Conservation (phyloP, 2,888 invertebrate genomes). For the Hydrotaea cyrtoneurina region DNA sequence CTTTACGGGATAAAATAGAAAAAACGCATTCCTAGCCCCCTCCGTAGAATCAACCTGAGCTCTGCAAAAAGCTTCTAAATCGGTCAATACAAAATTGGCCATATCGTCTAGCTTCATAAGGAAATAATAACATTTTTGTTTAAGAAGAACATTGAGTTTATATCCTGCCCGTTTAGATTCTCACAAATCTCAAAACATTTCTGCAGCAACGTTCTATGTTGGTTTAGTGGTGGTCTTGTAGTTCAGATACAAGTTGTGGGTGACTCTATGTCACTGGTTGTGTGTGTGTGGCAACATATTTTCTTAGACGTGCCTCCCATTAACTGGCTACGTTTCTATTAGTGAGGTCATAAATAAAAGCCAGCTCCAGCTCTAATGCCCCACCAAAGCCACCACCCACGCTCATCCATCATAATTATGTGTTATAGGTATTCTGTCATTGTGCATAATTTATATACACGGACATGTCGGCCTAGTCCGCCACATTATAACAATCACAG, state of each 20-base stretch:
- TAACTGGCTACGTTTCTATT: neutral
- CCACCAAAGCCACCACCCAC: too few relatives aligned
- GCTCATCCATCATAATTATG: neutral
- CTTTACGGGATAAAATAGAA: too few relatives aligned
- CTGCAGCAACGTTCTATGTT: neutral
- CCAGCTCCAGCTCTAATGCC: neutral
- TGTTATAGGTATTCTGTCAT: neutral
- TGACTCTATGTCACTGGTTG: neutral
- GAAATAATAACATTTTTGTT: too few relatives aligned
- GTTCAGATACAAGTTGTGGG: too few relatives aligned
- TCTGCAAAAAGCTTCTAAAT: too few relatives aligned
- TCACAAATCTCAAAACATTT: neutral
- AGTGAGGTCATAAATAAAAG: neutral
- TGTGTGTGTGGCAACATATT: neutral
- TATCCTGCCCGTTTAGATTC: too few relatives aligned
- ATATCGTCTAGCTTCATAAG: too few relatives aligned
- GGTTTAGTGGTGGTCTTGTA: too few relatives aligned
- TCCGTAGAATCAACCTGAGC: too few relatives aligned
- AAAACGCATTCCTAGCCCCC: too few relatives aligned
- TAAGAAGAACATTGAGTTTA: too few relatives aligned
- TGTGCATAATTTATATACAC: neutral
- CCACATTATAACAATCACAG: neutral
- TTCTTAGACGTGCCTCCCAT: neutral
- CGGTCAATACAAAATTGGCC: too few relatives aligned
- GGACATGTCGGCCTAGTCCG: neutral